phyloP scores from a whole-genome alignment of 2,888 invertebrate genomes.

The Pomacea canaliculata region DNA sequence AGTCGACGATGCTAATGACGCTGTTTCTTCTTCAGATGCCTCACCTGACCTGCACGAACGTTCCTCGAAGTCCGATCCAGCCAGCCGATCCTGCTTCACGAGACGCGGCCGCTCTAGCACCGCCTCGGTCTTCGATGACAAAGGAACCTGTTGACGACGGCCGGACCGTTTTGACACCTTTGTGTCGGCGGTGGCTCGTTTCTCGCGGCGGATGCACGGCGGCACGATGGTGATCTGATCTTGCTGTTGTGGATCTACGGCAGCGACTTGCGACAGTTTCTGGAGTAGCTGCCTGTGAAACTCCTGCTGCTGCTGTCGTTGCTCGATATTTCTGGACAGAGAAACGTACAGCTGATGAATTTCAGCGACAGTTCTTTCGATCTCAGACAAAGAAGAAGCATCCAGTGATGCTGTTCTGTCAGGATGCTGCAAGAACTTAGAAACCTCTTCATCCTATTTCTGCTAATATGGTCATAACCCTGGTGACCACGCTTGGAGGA shows the following conservation, averaged over 20 bases:
- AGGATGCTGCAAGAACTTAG: slow-evolving; percentile 5
- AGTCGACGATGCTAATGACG: not conserved
- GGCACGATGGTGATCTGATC: not conserved
- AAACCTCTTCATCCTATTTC: slow-evolving; percentile 11
- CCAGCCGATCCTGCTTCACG: no score
- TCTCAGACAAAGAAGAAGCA: slow-evolving; percentile 13
- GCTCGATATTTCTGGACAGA: slow-evolving; percentile 31
- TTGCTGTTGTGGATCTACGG: not conserved
- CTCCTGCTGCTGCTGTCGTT: slow-evolving; percentile 15
- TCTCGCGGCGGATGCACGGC: not conserved
- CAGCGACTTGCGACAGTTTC: not conserved
- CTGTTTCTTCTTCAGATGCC: no score
- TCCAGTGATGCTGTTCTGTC: not conserved
- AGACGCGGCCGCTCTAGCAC: no score
- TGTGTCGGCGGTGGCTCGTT: no score
- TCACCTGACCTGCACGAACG: no score
- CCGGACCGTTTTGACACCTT: no score
- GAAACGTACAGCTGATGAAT: slow-evolving; percentile 31
- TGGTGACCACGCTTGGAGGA: slow-evolving; percentile 5
- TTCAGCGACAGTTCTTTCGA: slow-evolving; percentile 24
- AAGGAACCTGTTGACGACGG: no score
- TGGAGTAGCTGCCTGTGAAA: slow-evolving; percentile 8
- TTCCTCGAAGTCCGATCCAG: no score
- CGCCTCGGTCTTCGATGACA: no score
- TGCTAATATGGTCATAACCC: not conserved